Base-by-base conservation (phyloP, 2,888 invertebrate species). In the Ormyrus nitidulus region DNA sequence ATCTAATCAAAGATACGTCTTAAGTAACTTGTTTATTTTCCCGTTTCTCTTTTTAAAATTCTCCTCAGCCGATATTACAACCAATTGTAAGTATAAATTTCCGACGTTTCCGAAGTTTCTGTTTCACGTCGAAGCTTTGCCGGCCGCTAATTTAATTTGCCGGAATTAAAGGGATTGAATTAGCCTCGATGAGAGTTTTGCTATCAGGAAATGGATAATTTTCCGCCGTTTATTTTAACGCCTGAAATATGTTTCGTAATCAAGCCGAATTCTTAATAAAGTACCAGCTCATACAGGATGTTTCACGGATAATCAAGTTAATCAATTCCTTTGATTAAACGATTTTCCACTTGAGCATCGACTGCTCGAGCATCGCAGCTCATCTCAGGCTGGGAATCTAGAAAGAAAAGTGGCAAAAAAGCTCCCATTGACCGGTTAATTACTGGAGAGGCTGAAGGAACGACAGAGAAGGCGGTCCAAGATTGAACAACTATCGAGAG, bases 151-250 rank as follows among this genome's bases (percentile, higher is more conserved):
- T 87, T 86, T 85, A 86, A 87, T 86, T 88, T 86, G 85, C 86
- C 85, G 86, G 87, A 88, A 89, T 88, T 87, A 88, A 87, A 86
- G 86, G 84, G 87, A 89, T 89, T 87, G 87, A 89, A 89, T 89
- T 89, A 89, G 85, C 87, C 86, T 83, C 86, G 84, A 86, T 85
- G 86, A 86, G 86, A 88, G 86, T 89, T 89, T 89, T 89, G 88
- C 89, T 90, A 90, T 89, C 88, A 87, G 85, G 87, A 89, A 89
- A 89, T 89, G 87, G 88, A 85, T 88, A 89, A 89, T 89, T 89
- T 89, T 89, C 88, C 88, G 87, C 86, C 85, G 86, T 86, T 34
- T 8, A 62, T 87, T 86, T 86, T 84, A 83, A 82, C 79, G 80
- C 82, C 34, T 34, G 34, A 34, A 34, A 34, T 34, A 34, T 80